A percentile compares a stretch with the other conserved stretches of the same genome.
Evolutionary conservation across 2,113 vertebrate genomes (phyloP).

Genomic region (Gobio gobio): DNA sequence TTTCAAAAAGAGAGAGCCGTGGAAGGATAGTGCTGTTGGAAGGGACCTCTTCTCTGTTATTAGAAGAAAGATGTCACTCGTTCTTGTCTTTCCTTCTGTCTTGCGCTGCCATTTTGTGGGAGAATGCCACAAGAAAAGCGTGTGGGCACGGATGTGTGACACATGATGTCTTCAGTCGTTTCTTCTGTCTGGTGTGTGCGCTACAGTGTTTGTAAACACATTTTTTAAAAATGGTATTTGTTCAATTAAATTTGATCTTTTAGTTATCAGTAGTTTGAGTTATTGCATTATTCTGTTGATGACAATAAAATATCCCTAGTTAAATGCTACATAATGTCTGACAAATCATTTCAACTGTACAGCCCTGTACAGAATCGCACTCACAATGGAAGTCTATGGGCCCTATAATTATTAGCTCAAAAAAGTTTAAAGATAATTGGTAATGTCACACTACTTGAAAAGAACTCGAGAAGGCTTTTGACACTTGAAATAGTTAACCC

Average conservation of each 20-base stretch:
- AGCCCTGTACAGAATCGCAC: neutral
- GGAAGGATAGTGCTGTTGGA: conserved; percentile 75
- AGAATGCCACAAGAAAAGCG: conserved; percentile 35
- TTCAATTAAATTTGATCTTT: conserved; percentile 16
- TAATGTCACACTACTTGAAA: neutral
- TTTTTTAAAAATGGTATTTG: neutral
- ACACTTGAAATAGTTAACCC: too few species aligned
- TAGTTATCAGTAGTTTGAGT: neutral
- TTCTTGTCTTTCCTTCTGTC: conserved; percentile 43
- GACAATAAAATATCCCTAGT: neutral
- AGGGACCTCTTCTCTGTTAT: conserved; percentile 67
- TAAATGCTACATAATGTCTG: neutral
- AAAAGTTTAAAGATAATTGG: neutral
- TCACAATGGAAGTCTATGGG: neutral
- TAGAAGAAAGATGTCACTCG: conserved; percentile 64
- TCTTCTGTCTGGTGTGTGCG: neutral
- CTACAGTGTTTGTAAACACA: conserved; percentile 18
- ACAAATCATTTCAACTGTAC: neutral
- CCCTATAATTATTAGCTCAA: neutral
- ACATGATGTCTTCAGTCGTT: conserved; percentile 16
- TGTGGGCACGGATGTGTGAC: conserved; percentile 21
- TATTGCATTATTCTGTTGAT: too few species aligned
- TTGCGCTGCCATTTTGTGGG: conserved; percentile 39
- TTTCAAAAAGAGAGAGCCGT: conserved; percentile 86
- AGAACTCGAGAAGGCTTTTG: neutral